Conservation (phyloP, 2,888 invertebrate species). For the Macrophya annulata region DNA sequence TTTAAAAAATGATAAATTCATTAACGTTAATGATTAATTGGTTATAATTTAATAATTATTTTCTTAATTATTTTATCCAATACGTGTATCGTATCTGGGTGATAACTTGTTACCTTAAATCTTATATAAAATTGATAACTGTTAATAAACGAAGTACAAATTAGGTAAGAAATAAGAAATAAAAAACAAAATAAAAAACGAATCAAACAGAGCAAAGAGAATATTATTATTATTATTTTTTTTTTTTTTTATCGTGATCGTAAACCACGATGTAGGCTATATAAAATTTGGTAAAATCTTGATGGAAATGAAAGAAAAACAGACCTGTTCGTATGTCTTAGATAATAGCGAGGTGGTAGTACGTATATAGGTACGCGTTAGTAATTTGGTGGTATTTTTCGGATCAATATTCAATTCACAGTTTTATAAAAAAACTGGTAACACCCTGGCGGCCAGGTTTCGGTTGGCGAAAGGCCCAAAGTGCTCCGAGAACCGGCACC, state of each 20-base stretch:
- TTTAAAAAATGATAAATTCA: too few relatives aligned
- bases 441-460: not conserved
- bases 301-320: not conserved
- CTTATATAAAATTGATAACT: too few relatives aligned
- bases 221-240: too few relatives aligned
- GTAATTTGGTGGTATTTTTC: not conserved
- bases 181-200: too few relatives aligned
- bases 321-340: not conserved
- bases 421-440: not conserved
- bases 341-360: not conserved
- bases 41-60: too few relatives aligned
- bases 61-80: too few relatives aligned
- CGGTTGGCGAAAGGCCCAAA: constrained; percentile 48
- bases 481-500: constrained; percentile 16
- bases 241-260: not conserved
- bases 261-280: not conserved
- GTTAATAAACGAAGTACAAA: too few relatives aligned
- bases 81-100: too few relatives aligned
- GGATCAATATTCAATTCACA: constrained; percentile 49
- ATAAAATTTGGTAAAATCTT: not conserved
- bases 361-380: not conserved
- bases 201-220: too few relatives aligned
- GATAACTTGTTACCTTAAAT: too few relatives aligned
- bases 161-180: too few relatives aligned
- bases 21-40: too few relatives aligned